These are phyloP conservation scores for Cantharis rufa DNA, from an alignment of 2,888 invertebrate species.

Conservation along the genomic window DNA sequence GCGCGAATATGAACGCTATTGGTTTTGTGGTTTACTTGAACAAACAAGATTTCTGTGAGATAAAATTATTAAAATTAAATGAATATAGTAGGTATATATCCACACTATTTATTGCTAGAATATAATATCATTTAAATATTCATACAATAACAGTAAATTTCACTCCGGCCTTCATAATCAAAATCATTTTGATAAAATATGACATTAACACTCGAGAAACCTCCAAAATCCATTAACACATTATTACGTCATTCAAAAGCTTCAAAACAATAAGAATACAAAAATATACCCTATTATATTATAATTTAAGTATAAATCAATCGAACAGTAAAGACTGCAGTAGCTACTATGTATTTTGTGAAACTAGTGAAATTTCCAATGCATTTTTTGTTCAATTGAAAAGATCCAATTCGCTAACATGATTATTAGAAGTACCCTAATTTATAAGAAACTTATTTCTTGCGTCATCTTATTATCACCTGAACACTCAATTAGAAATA, in stretches of 20 bases:
- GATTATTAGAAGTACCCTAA: neutral
- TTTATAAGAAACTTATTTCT: neutral
- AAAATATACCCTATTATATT: neutral
- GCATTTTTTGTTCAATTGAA: neutral
- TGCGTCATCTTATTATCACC: neutral
- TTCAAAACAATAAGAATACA: neutral
- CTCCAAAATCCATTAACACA: neutral
- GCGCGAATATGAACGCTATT: slow-evolving; percentile 25
- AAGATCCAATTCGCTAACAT: neutral
- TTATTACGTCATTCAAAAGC: neutral
- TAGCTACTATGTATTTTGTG: neutral
- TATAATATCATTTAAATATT: neutral
- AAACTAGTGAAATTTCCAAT: neutral
- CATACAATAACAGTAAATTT: neutral
- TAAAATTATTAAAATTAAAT: neutral
- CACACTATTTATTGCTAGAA: too few species aligned
- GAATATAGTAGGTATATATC: too few species aligned
- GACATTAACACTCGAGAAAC: neutral
- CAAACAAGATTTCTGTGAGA: slow-evolving; percentile 20
- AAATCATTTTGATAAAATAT: neutral
- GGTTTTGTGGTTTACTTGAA: slow-evolving; percentile 20
- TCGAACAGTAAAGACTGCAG: neutral
- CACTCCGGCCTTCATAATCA: neutral
- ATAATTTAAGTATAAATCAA: neutral
- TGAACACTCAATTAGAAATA: neutral